Evolutionary conservation across 1,140 invertebrate species (phyloP).

Genomic region (Heliconius hewitsoni): DNA sequence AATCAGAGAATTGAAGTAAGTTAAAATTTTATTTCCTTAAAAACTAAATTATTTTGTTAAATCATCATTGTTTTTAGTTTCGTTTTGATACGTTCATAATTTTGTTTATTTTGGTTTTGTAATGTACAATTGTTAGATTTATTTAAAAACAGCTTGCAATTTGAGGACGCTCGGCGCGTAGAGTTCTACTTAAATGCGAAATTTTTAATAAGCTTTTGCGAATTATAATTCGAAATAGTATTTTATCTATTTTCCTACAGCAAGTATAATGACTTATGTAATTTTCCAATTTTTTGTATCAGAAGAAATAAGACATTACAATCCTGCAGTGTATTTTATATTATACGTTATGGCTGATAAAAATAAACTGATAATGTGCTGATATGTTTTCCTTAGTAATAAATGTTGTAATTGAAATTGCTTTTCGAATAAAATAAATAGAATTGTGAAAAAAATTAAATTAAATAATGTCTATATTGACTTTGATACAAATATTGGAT

Average conservation of each 20-base stretch:
- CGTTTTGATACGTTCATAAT: background rate
- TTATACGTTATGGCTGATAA: background rate
- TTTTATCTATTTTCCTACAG: background rate
- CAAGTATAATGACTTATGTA: background rate
- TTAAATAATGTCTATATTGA: too few species aligned
- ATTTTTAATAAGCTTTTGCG: background rate
- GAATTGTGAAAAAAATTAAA: too few species aligned
- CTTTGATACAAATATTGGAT: too few species aligned
- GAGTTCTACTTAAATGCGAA: background rate
- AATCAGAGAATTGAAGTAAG: slow-evolving; percentile 68
- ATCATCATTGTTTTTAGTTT: background rate
- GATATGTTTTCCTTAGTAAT: too few species aligned
- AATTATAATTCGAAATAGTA: background rate
- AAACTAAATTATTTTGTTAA: background rate
- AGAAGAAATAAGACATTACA: background rate
- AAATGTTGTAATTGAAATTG: too few species aligned
- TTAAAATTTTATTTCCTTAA: slow-evolving; percentile 16
- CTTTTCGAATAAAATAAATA: background rate
- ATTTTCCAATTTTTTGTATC: background rate
- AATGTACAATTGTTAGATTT: background rate
- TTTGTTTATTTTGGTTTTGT: background rate
- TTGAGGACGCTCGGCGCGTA: background rate
- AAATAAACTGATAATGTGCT: background rate
- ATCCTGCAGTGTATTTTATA: too few species aligned
- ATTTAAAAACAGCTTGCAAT: background rate